Conservation (phyloP, 1,140 invertebrate genomes). For the Pteromalus puparum region DNA sequence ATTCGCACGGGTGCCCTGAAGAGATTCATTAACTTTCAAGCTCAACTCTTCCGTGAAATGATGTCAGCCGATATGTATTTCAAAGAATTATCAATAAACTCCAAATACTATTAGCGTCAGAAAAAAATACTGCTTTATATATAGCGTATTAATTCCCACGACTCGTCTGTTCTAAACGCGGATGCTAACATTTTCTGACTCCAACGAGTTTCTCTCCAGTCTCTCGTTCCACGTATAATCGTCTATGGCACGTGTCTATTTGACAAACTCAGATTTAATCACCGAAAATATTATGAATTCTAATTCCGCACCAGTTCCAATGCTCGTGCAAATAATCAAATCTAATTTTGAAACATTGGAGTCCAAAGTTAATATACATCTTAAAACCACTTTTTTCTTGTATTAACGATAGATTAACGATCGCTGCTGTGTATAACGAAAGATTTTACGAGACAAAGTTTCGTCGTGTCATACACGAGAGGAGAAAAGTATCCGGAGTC, state of each 20-base stretch:
- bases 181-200: background rate
- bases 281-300: background rate
- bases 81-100: too few species aligned
- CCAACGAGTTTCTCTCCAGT: background rate
- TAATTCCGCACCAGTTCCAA: background rate
- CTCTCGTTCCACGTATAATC: background rate
- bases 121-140: background rate
- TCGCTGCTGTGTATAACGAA: background rate
- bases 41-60: too few species aligned
- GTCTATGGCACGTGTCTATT: background rate
- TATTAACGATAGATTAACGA: background rate
- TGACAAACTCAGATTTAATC: background rate
- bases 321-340: background rate
- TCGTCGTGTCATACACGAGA: background rate
- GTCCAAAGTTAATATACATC: background rate
- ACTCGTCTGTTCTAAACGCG: background rate
- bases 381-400: background rate
- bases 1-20: too few species aligned
- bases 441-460: background rate
- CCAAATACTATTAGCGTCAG: background rate
- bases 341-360: background rate
- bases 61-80: too few species aligned
- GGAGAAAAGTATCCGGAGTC: background rate
- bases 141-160: background rate
- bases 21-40: too few species aligned